Percentiles rank a stretch among this genome's conserved stretches.
Evolutionary conservation across 2,797 vertebrate species (phyloP).

Genomic region (Phataginus tricuspis): DNA sequence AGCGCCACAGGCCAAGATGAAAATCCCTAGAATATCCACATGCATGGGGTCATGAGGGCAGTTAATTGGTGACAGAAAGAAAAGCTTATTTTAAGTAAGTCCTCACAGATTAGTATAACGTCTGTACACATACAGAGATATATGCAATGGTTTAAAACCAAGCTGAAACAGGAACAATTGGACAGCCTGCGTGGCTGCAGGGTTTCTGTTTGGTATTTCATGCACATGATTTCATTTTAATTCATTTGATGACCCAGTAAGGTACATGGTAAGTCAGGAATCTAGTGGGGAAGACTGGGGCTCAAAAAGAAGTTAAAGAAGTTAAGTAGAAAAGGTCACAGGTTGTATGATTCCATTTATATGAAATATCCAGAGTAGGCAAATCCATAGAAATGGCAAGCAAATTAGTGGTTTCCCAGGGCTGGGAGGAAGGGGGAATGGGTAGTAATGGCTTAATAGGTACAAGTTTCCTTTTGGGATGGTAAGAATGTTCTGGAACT

Average conservation of each 20-base stretch:
- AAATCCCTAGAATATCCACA: conserved; percentile 27
- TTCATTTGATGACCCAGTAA: background rate
- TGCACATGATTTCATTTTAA: background rate
- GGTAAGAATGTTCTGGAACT: background rate
- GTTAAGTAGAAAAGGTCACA: background rate
- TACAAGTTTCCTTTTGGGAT: background rate
- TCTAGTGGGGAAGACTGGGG: background rate
- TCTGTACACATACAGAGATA: background rate
- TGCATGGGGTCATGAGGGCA: conserved; percentile 46
- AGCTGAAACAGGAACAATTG: background rate
- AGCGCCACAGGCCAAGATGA: conserved; percentile 9
- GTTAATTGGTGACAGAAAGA: background rate
- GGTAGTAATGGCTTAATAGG: background rate
- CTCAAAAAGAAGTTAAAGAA: conserved; percentile 2
- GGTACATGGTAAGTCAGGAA: background rate
- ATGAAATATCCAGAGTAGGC: background rate
- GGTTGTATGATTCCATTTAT: background rate
- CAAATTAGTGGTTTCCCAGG: background rate
- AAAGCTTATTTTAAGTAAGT: background rate
- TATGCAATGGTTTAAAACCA: background rate
- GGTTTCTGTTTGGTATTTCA: background rate
- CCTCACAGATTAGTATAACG: background rate
- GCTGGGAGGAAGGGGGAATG: too few relatives aligned
- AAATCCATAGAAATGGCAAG: background rate
- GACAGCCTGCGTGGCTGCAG: background rate